Conservation (phyloP, 2,113 vertebrate species). For the Neoarius graeffei region DNA sequence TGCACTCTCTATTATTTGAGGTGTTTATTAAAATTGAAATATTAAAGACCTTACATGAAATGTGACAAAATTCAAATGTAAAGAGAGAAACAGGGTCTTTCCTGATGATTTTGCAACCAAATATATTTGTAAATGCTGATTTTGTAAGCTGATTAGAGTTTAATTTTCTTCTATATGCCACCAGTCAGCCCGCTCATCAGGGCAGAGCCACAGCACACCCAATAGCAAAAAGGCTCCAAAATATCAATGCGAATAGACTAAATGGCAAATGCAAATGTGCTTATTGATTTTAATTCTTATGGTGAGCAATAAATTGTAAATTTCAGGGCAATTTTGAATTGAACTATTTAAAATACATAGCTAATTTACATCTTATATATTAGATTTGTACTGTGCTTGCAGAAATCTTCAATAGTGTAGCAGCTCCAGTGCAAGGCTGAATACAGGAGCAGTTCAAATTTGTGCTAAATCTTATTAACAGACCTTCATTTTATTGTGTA, state of each 20-base stretch:
- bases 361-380: conserved; percentile 3
- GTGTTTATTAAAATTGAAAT: background rate
- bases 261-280: background rate
- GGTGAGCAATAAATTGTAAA: conserved; percentile 8
- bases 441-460: background rate
- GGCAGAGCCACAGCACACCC: background rate
- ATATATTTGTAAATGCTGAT: background rate
- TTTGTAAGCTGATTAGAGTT: conserved; percentile 11
- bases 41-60: background rate
- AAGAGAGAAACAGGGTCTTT: background rate
- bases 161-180: conserved; percentile 3
- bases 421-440: conserved; percentile 9
- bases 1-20: background rate
- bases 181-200: conserved; percentile 1
- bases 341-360: background rate
- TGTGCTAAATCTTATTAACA: background rate
- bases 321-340: background rate
- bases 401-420: background rate
- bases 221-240: background rate
- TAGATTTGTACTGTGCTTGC: background rate
- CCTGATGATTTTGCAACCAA: background rate
- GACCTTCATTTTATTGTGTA: conserved; percentile 34
- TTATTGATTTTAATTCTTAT: background rate
- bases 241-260: conserved; percentile 8
- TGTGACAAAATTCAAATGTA: background rate